Evolutionary conservation across 2,797 vertebrate genomes (phyloP).

Genomic region (Trachurus trachurus): DNA sequence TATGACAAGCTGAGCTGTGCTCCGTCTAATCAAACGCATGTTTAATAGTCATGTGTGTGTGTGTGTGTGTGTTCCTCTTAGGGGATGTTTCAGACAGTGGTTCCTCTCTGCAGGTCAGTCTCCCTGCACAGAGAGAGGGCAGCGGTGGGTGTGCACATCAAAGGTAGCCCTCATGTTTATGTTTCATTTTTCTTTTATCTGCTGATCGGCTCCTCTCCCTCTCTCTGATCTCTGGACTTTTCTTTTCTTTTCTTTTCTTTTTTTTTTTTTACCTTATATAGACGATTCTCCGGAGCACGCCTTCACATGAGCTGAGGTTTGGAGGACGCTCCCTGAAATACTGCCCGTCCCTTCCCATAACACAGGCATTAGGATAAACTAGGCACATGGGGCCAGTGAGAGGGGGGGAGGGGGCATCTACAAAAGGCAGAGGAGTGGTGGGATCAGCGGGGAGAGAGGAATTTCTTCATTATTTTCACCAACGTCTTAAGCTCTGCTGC

Average conservation of each 20-base stretch:
- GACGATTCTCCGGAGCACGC: slow-evolving; percentile 42
- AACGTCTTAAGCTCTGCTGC: slow-evolving; percentile 57
- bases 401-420: slow-evolving; percentile 56
- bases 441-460: slow-evolving; percentile 67
- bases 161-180: slow-evolving; percentile 71
- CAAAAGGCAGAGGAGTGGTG: slow-evolving; percentile 48
- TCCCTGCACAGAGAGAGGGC: slow-evolving; percentile 21
- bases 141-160: slow-evolving; percentile 70
- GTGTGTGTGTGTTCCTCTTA: neutral
- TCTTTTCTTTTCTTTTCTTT: too few species aligned
- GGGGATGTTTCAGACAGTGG: slow-evolving; percentile 6
- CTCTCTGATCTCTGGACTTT: slow-evolving; percentile 36
- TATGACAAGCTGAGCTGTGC: slow-evolving; percentile 23
- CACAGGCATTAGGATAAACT: slow-evolving; percentile 67
- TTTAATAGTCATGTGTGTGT: neutral
- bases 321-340: slow-evolving; percentile 62
- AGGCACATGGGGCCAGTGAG: slow-evolving; percentile 53
- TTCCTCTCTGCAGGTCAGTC: slow-evolving; percentile 21
- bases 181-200: slow-evolving; percentile 80
- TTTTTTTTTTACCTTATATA: slow-evolving; percentile 76
- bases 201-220: slow-evolving; percentile 52
- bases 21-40: slow-evolving; percentile 19
- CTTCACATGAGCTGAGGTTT: slow-evolving; percentile 57
- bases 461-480: slow-evolving; percentile 76
- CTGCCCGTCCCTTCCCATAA: slow-evolving; percentile 69